Base-by-base conservation (phyloP, 2,888 invertebrate species). In the Gymnosoma rotundatum region DNA sequence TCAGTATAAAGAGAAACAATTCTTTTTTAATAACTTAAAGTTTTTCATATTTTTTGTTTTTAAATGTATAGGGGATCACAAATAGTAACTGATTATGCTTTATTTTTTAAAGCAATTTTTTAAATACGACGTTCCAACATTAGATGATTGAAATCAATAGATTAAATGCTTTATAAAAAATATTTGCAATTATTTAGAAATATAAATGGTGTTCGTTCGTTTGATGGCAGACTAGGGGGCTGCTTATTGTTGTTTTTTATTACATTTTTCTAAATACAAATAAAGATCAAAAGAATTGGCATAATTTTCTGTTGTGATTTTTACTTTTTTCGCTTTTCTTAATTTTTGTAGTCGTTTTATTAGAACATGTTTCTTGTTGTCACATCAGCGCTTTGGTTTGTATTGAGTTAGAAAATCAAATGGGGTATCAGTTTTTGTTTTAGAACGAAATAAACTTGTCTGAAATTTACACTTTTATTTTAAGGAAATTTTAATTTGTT, bases 361-460 rank as follows among this genome's bases (percentile, higher is more conserved):
- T 63, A 75, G 69, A 75, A 81, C 56, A 69, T 42, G 25, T 76
- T 61, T 87, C 87, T 86, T 89, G 90, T 90, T 91, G 90, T 89
- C 90, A 91, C 90, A 90, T 90, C 90, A 90, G 90, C 90, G 89
- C 89, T 86, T 87, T 87, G 87, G 88, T 87, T 88, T 87, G 87
- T 83, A 38, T 76, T 50, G 21, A 83, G 67, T 76, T 75, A 78
- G 48, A 60, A 64, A 66, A 66, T 50, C 21, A 66, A 58, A 56
- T 16, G 7, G 48, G 8, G 18, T 21, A 54, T 84, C 16, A 61
- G n/a, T 52, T 64, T 3, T 63, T 82, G 18, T 48, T 21, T 54
- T 64, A 66, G 12, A 72, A 69, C 12, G 12, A 69, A 64, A 64
- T n/a, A 74, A 36, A 36, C 4, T 25, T 67, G 10, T 70, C 45